Evolutionary conservation across 2,888 invertebrate species (phyloP), one percentile per base, ranked within the genome.

Genomic region (Rhaphigaster nebulosa): DNA sequence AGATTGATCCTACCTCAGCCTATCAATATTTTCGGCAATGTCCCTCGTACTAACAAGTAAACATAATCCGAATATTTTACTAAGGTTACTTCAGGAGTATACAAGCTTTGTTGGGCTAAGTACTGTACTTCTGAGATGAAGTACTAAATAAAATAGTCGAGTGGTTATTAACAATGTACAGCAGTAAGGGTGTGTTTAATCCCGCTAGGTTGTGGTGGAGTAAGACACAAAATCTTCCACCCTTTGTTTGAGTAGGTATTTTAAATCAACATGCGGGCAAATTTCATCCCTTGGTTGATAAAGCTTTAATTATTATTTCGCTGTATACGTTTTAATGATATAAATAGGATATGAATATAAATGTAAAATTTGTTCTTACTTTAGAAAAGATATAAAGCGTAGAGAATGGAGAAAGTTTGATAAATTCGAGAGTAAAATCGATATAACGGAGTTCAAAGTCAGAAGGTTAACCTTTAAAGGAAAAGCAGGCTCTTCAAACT

Each of bases 391-490:
- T 52, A 18, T 52, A 18, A 18, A 52, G 20, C 52, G 15, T 52
- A 29, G n/a, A 29, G 65, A 65, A 2, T 29, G 65, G 29, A 76
- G 70, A 26, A 38, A 76, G 34, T 76, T 38, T 38, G 15, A 29
- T 65, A 65, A 65, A 65, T 65, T 65, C 15, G 20, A 76, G 20
- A 76, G 70, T 18, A 38, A 76, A 76, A 76, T 38, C 23, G 23
- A 76, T 76, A 76, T 38, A 76, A 20, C 70, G 8, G 26, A 38
- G 70, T 76, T 76, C 70, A 76, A 76, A 76, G 70, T 76, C 70
- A 76, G 70, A 38, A 20, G 70, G 70, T 76, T 76, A 76, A 76
- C 70, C 70, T 76, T 76, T 76, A 38, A 76, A 0, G 38, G 70
- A 23, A n/a, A n/a, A n/a, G n/a, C n/a, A 70, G 15, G 12, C 70